Percentiles rank a stretch among this genome's conserved stretches.
phyloP scores from a whole-genome alignment of 2,797 vertebrate genomes.

The Leptatherina wallacei region DNA sequence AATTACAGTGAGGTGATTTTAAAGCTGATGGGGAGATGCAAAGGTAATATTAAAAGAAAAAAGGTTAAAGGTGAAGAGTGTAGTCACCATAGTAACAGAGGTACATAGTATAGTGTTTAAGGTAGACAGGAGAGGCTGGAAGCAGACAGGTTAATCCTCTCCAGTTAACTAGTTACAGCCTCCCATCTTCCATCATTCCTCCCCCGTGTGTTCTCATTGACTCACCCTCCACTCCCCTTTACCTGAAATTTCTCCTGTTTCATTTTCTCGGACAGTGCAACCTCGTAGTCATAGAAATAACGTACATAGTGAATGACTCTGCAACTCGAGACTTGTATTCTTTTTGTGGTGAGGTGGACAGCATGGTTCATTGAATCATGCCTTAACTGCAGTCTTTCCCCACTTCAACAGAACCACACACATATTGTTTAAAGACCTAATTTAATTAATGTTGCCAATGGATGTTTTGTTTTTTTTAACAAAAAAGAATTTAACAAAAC shows the following conservation, averaged over 20 bases:
- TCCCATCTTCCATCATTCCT: constrained; percentile 56
- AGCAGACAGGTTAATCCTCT: constrained; percentile 81
- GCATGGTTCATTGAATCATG: background rate
- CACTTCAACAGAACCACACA: background rate
- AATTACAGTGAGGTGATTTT: background rate
- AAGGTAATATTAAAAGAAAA: background rate
- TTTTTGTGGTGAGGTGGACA: background rate
- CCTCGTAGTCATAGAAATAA: background rate
- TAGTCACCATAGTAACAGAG: constrained; percentile 45
- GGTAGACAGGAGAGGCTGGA: constrained; percentile 66
- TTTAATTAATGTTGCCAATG: background rate
- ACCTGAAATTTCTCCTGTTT: constrained; percentile 19
- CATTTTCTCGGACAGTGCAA: background rate
- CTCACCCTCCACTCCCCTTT: constrained; percentile 58
- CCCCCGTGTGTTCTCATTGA: constrained; percentile 60
- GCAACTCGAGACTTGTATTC: background rate
- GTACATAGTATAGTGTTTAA: constrained; percentile 59
- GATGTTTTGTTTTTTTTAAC: background rate
- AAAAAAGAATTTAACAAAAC: background rate
- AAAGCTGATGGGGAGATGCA: background rate
- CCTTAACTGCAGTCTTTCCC: background rate
- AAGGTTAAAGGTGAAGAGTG: constrained; percentile 20
- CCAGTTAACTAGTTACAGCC: constrained; percentile 72
- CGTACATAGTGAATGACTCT: background rate
- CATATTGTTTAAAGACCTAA: background rate